Base-by-base conservation (phyloP, 2,797 vertebrate genomes). In the Bradypodion ventrale region DNA sequence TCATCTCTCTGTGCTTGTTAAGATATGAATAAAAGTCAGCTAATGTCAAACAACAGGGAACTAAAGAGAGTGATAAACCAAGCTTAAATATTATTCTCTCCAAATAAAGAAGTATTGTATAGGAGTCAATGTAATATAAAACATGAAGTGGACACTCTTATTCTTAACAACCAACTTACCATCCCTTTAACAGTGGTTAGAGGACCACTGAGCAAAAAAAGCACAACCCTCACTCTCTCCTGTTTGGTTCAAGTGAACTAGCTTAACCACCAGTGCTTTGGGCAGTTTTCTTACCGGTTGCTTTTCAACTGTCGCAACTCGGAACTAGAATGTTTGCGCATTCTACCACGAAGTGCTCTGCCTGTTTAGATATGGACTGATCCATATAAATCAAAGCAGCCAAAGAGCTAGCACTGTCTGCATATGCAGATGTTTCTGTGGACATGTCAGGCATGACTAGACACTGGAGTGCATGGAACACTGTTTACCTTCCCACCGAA, bases 281-380 rank as follows among this genome's bases (percentile, higher is more conserved):
- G 32, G 83, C 40, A 8, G 1, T 76, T 40, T 44, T 40, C 75
- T 75, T 46, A 72, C 37, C 79, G 46, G 65, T 75, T 83, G n/a
- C 75, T 83, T 52, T 40, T 37, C 70, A 87, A 68, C 75, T 83
- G 81, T 46, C 85, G 42, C 63, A 29, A 46, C 15, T 69, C 25
- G 42, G 46, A 19, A 63, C 40, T 44, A 32, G 75, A 62, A 80
- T 63, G 82, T 62, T 62, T 75, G 32, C 32, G 70, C 49, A n/a
- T 12, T 79, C 72, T 46, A 46, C 29, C 19, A n/a, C n/a, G n/a
- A n/a, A n/a, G n/a, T n/a, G n/a, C n/a, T n/a, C n/a, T n/a, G n/a
- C n/a, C n/a, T n/a, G n/a, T n/a, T n/a, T n/a, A 15, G 46, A 46
- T 9, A 13, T 37, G 75, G 23, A 37, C 42, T 42, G 49, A 44